A percentile compares a stretch with the other conserved stretches of the same genome.
phyloP scores from a whole-genome alignment of 2,113 vertebrate genomes.

The Glareola pratincola region DNA sequence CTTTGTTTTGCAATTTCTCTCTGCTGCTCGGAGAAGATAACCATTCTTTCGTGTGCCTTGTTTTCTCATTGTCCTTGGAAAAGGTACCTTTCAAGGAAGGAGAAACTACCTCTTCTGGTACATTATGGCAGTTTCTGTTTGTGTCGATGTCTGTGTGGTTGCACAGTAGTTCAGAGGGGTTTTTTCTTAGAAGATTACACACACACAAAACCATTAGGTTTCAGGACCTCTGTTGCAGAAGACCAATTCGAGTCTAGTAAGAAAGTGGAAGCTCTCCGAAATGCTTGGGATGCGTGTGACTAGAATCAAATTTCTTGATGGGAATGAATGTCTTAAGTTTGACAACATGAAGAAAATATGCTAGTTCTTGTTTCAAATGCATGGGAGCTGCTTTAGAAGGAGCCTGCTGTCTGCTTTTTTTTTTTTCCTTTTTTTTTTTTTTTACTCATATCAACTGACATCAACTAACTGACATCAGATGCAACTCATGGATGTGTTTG shows the following conservation, averaged over 20 bases:
- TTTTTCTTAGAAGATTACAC: neutral
- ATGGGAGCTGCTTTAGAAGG: neutral
- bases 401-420: neutral
- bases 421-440: neutral
- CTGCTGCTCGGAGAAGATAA: neutral
- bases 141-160: neutral
- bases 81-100: neutral
- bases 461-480: neutral
- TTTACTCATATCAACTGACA: neutral
- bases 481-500: neutral
- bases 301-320: slow-evolving; percentile 1
- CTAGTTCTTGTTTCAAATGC: neutral
- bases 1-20: neutral
- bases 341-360: neutral
- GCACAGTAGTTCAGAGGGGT: neutral
- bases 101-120: neutral
- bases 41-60: neutral
- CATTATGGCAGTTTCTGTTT: neutral
- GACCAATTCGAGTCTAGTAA: neutral
- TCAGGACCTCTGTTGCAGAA: neutral
- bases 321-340: neutral
- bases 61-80: neutral
- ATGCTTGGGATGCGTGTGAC: neutral
- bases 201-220: neutral
- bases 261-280: neutral